Base-by-base conservation (phyloP, 2,888 invertebrate species). In the Pyrocoelia pectoralis region DNA sequence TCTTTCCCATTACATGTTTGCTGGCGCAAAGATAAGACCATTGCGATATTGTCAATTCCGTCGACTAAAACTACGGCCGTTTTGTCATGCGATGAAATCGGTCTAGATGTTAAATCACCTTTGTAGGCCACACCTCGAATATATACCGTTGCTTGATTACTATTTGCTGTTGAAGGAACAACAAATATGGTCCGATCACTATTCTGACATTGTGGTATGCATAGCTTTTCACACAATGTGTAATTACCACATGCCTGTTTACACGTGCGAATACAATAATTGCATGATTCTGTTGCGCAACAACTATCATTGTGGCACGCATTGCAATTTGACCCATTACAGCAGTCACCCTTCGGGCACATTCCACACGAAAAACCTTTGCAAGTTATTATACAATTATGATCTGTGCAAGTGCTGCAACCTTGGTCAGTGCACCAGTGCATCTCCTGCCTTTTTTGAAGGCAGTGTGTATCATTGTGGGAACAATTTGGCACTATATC, bases 301-400 rank as follows among this genome's bases (percentile, higher is more conserved):
- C 63, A 67, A 38, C 33, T 33, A 0, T 50, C 14, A 8, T 56
- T 53, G 9, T 33, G 28, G 13, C 67, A 67, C 6, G 58, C 59
- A 49, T 67, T 67, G 18, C 67, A 67, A 8, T 67, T 67, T 13
- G 48, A 51, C n/a, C 67, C 61, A 50, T 64, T 28, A 29, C 67
- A 67, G 40, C 67, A 67, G 41, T 53, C 52, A 9, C 64, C 67
- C 17, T 17, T 53, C 1, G 64, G 67, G 28, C 67, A 67, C 5
- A 41, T 33, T 8, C 61, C 61, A n/a, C 67, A 67, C 1, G 19
- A 38, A 50, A 55, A 49, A 4, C 67, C 67, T 40, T 59, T 58
- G 29, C 67, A 67, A 0, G 64, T 33, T 18, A 46, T 33, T 18
- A 18, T 40, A 43, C 67, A 67, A 12, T 10, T 49, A 12, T 40